Base-by-base conservation (phyloP, 2,113 vertebrate genomes). In the Scytalopus superciliaris region DNA sequence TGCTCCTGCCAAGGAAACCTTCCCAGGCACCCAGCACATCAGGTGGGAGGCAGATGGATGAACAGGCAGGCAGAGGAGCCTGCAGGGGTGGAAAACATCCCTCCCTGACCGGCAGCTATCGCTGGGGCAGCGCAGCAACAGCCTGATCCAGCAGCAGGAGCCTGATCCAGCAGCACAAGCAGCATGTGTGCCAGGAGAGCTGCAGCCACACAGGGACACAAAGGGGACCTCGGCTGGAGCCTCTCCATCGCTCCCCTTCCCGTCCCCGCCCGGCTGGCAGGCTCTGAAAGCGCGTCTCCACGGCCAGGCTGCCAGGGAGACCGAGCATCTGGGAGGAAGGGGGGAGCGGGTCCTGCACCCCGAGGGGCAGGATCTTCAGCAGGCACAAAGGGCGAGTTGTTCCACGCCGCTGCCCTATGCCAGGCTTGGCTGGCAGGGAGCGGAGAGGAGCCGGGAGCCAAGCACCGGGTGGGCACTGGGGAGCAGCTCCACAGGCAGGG, bases 341-440 rank as follows among this genome's bases (percentile, higher is more conserved):
- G 45, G 87, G 85, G 24, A 89, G 62, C 0, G 1, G 70, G n/a
- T 55, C 50, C 82, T 3, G 42, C 83, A 42, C 74, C 86, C 93
- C 8, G 3, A 89, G 87, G 62, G 69, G 63, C 89, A 66, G 62
- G 49, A 96, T 87, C 69, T 22, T 4, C 15, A 4, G 72, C 47
- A 9, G 69, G 66, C 90, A 98, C 97, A 98, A 97, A 94, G 97
- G 72, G 19, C 0, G 25, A 30, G 97, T 78, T 98, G 98, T 98
- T 95, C 60, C 19, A 63, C 3, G 11, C 53, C 2, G 6, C 84
- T 73, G 82, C 49, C 70, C 66, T 6, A 10, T 84, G 96, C 97
- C 97, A 97, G 97, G 14, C 94, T 96, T 14, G 93, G 59, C 30
- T 19, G 25, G 73, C 10, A 55, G 30, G n/a, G 45, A 35, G 14